Evolutionary conservation across 2,113 vertebrate genomes (phyloP).

Genomic region (Lipotes vexillifer): DNA sequence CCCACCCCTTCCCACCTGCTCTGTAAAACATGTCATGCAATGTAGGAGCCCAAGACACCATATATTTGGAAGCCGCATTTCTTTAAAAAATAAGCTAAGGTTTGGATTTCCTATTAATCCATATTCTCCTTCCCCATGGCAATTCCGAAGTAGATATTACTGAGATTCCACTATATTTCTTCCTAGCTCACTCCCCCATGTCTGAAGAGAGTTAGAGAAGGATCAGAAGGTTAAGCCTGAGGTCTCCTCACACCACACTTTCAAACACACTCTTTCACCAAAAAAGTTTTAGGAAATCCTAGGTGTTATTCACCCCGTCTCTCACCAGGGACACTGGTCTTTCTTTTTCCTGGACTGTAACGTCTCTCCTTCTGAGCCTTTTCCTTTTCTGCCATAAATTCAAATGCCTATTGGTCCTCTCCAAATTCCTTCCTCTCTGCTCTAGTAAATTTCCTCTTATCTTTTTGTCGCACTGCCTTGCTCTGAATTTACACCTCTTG

Average conservation of each 20-base stretch:
- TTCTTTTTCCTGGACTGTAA: not conserved
- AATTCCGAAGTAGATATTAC: not conserved
- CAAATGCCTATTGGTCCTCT: not conserved
- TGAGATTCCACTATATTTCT: not conserved
- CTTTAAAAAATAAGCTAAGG: not conserved
- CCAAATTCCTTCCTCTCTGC: not conserved
- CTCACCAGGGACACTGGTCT: not conserved
- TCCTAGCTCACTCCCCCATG: not conserved
- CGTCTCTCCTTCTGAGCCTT: not conserved
- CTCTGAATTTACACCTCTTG: conserved; percentile 43
- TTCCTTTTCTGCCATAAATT: conserved; percentile 11
- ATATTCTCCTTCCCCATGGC: not conserved
- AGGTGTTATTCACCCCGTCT: not conserved
- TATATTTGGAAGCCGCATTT: not conserved
- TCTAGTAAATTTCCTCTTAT: conserved; percentile 47
- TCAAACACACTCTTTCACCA: not conserved
- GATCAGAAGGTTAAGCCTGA: not conserved
- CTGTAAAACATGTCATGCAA: not conserved
- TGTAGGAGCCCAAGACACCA: not conserved
- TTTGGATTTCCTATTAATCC: not conserved
- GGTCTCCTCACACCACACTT: not conserved
- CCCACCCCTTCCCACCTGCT: not conserved
- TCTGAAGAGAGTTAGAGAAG: not conserved
- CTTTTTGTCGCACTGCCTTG: conserved; percentile 22
- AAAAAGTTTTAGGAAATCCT: not conserved